Base-by-base conservation (phyloP, 2,797 vertebrate genomes). In the Telmatherina bonti region DNA sequence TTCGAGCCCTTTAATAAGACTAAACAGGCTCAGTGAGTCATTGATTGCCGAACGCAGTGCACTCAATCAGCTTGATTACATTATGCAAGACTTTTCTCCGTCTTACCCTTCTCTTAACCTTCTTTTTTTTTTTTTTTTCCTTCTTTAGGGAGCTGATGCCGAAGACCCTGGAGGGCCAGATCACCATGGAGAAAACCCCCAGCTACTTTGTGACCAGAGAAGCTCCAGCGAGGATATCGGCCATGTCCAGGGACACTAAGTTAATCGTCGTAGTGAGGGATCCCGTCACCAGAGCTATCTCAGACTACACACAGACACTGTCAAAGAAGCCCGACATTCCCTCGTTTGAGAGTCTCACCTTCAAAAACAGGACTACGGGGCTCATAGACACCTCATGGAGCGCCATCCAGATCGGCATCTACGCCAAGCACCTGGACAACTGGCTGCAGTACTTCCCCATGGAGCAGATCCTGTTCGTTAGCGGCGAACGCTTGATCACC, bases 151-250 rank as follows among this genome's bases (percentile, higher is more conserved):
- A 96, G 51, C 91, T 97, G 88, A 97, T 97, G 96, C 96, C 96
- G 20, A 93, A 94, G 76, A 96, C 96, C 3, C 92, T 97, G 77
- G 96, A 97, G 38, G 96, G 96, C 12, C 96, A 97, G 94, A 96
- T 97, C 95, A 97, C 96, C 90, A 97, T 97, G 96, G 96, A 97
- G 92, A 97, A 97, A 88, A 97, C 96, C 2, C 96, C 96, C 88
- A 97, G 96, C 88, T 97, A 97, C 90, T 97, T 97, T 0, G 96
- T 97, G 78, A 97, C 96, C 59, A 94, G 94, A 79, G 96, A 97
- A 85, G 95, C 95, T 29, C 96, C 96, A 0, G 94, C 95, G 1
- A 93, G 96, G 79, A 96, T 97, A 88, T 92, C 94, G 0, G 94
- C 96, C 90, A 0, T 97, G 96, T 94, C 93, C 49, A 95, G 92